Base-by-base conservation (phyloP, 2,888 invertebrate species). In the Auanema freiburgensis region DNA sequence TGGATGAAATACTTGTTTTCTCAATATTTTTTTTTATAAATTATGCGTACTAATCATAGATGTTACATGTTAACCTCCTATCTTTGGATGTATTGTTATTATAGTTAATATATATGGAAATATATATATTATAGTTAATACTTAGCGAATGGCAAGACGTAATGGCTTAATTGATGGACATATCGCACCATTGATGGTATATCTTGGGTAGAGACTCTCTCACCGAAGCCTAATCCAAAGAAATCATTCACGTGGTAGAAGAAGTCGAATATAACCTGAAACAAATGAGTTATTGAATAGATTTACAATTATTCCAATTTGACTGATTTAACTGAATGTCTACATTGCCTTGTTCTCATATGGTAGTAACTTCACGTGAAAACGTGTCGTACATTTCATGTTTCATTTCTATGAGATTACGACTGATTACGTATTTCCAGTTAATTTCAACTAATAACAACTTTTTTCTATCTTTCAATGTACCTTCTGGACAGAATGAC, bases 401-500 rank as follows among this genome's bases (percentile, higher is more conserved):
- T 21, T 23, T 21, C 52, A 8, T 8, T 6, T 16, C 24, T 52
- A 2, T 24, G 4, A 12, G 40, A 14, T 16, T 40, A 16, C 41
- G n/a, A n/a, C 40, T 25, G n/a, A 12, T 33, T 55, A 40, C 24
- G 16, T 40, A n/a, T 21, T 41, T 25, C 42, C 16, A n/a, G 52
- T 52, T n/a, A 16, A 18, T 18, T 52, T 8, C 21, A 52, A 21
- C 33, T 33, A 33, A 33, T 33, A 52, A 23, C 4, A 52, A 2
- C n/a, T n/a, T 52, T n/a, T 21, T 21, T 52, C 6, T 6, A 21
- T n/a, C n/a, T 6, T 18, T 24, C n/a, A 23, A 53, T 10, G 1
- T 16, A 81, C 65, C 71, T 82, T 81, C 57, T 81, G 81, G 21
- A 77, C 68, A 8, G 76, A 69, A 56, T 81, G 81, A 12, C 75